phyloP scores from a whole-genome alignment of 2,113 vertebrate species.

The Polypterus bichir region DNA sequence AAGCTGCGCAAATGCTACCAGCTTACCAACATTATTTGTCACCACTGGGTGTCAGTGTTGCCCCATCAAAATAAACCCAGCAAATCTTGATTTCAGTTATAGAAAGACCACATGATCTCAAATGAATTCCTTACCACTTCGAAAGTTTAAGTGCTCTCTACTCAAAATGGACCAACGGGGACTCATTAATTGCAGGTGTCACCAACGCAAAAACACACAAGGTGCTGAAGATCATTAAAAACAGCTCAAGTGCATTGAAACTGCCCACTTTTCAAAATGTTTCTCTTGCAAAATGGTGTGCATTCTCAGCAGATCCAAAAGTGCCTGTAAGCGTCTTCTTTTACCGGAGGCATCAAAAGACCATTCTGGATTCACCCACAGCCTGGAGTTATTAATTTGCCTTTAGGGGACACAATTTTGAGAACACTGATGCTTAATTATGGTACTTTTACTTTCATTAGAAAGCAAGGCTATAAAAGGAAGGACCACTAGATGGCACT shows the following conservation, averaged over 20 bases:
- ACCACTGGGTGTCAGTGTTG: constrained; percentile 32
- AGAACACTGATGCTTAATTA: constrained; percentile 3
- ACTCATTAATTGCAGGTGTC: background rate
- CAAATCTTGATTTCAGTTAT: too few relatives aligned
- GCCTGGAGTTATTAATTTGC: constrained; percentile 8
- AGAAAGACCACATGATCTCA: too few relatives aligned
- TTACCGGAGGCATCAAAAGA: constrained; percentile 3
- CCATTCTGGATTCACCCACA: constrained; percentile 2
- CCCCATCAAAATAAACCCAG: constrained; percentile 13
- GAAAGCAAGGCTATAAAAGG: constrained; percentile 3
- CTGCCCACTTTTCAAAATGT: constrained; percentile 7
- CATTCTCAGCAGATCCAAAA: constrained; percentile 15
- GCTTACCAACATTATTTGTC: background rate
- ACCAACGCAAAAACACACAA: background rate
- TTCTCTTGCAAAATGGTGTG: constrained; percentile 4
- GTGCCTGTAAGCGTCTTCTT: constrained; percentile 8
- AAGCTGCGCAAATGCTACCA: too few relatives aligned
- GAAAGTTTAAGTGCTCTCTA: background rate
- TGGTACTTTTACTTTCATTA: constrained; percentile 10
- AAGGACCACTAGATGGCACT: constrained; percentile 16
- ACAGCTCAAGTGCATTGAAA: background rate
- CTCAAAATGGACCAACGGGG: constrained; percentile 7
- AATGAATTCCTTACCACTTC: background rate
- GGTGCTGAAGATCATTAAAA: background rate
- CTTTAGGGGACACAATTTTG: constrained; percentile 7